Conservation (phyloP, 2,797 vertebrate species). For the Gadopsis marmoratus region DNA sequence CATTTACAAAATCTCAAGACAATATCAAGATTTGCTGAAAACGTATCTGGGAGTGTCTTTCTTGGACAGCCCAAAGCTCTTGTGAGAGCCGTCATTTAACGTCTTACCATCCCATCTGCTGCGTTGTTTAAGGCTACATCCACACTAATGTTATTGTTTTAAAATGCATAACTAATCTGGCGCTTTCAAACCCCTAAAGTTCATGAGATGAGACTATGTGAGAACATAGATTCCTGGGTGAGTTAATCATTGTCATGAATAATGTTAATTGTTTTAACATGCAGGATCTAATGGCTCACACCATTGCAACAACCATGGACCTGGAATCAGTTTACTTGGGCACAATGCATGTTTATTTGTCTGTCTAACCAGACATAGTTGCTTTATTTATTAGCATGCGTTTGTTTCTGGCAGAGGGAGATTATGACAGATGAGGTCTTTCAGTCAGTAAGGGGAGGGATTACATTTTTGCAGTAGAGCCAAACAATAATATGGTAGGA, state of each 20-base stretch:
- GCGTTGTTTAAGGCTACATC: background rate
- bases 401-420: slow-evolving; percentile 18
- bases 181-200: too few relatives aligned
- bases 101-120: slow-evolving; percentile 21
- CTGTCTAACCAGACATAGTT: background rate
- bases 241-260: slow-evolving; percentile 18
- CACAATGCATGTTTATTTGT: background rate
- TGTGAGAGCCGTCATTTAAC: slow-evolving; percentile 21
- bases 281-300: background rate
- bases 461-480: slow-evolving; percentile 25
- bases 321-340: background rate
- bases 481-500: slow-evolving; percentile 27
- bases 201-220: too few relatives aligned
- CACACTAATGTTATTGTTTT: too few relatives aligned
- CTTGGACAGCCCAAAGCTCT: background rate
- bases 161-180: too few relatives aligned
- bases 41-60: background rate
- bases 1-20: background rate
- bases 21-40: background rate
- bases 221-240: slow-evolving; percentile 27
- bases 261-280: slow-evolving; percentile 27
- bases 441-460: slow-evolving; percentile 2
- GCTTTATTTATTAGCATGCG: slow-evolving; percentile 28
- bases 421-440: slow-evolving; percentile 12
- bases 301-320: background rate